These are phyloP conservation scores for Salpingus planirostris DNA, from an alignment of 2,888 invertebrate genomes.

Conservation along the genomic window DNA sequence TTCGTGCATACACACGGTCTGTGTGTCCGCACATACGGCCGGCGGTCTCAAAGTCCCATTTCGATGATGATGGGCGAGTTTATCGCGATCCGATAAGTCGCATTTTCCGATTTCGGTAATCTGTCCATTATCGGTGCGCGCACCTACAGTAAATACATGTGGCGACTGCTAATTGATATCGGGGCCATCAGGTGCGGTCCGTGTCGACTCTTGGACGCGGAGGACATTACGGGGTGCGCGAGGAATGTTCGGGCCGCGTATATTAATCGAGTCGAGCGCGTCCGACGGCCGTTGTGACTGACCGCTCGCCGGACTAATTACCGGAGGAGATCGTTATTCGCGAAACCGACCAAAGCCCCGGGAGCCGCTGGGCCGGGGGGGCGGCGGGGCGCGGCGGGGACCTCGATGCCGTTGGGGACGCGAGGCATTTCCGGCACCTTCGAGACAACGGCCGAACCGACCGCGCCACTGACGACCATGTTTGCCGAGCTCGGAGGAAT, in stretches of 20 bases:
- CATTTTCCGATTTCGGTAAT: no score
- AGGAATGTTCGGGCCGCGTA: background rate
- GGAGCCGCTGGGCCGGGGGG: conserved; percentile 2
- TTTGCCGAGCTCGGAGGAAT: no score
- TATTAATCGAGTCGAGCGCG: conserved; percentile 15
- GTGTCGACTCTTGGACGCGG: background rate
- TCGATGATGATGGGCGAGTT: no score
- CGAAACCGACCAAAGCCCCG: conserved; percentile 12
- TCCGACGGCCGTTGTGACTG: conserved; percentile 14
- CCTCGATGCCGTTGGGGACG: no score
- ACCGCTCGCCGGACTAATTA: conserved; percentile 21
- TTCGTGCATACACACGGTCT: no score
- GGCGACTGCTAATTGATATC: background rate
- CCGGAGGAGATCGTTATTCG: conserved; percentile 19
- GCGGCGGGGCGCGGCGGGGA: conserved; percentile 2
- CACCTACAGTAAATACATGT: no score
- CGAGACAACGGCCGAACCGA: no score
- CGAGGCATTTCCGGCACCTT: conserved; percentile 18
- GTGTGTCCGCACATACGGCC: no score
- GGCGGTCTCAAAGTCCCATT: no score
- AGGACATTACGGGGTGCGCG: background rate
- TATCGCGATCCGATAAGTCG: no score
- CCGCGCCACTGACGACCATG: no score
- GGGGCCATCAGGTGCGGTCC: background rate
- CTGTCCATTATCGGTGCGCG: no score